phyloP scores from a whole-genome alignment of 2,113 vertebrate genomes.

The Mirza zaza region DNA sequence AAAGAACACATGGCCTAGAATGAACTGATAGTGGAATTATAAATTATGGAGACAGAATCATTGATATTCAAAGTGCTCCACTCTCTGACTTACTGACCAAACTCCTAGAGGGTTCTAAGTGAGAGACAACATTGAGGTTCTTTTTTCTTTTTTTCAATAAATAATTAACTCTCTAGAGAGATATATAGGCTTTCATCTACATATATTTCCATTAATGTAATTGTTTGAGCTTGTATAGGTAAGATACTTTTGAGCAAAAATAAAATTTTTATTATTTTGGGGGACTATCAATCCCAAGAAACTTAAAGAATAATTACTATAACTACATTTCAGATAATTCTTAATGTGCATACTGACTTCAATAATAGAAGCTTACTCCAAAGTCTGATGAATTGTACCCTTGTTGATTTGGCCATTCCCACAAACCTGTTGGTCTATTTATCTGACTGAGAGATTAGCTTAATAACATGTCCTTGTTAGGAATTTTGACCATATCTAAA shows the following conservation, averaged over 20 bases:
- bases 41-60: not conserved
- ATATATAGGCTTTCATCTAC: not conserved
- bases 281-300: not conserved
- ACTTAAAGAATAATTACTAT: not conserved
- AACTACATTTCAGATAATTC: not conserved
- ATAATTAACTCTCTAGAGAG: constrained; percentile 3
- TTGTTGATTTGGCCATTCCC: not conserved
- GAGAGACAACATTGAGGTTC: not conserved
- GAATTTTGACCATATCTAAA: not conserved
- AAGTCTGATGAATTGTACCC: not conserved
- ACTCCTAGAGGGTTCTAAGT: not conserved
- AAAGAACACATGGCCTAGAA: not conserved
- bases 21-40: not conserved
- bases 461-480: not conserved
- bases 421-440: not conserved
- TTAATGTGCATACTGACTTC: not conserved
- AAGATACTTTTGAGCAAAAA: constrained; percentile 10
- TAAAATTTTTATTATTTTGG: constrained; percentile 16
- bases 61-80: not conserved
- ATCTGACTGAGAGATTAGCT: not conserved
- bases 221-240: not conserved
- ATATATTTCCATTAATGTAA: not conserved
- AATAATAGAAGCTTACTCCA: too few species aligned
- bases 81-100: not conserved
- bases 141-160: not conserved